Evolutionary conservation across 2,113 vertebrate genomes (phyloP).

Genomic region (Cinclus cinclus): DNA sequence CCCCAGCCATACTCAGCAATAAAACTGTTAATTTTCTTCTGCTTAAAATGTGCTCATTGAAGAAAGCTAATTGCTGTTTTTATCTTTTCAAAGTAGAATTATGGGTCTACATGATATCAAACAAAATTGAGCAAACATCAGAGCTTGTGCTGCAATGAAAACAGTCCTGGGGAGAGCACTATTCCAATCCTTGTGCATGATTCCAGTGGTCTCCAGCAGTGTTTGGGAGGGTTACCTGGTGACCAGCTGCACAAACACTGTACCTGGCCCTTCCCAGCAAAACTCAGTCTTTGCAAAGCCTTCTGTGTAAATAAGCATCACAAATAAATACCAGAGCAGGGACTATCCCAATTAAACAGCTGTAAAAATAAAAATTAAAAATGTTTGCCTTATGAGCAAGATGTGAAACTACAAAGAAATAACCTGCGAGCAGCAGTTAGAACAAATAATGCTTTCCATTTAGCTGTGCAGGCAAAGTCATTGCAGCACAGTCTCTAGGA

Average conservation of each 20-base stretch:
- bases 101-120: not conserved
- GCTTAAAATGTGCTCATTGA: not conserved
- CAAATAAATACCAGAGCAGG: constrained; percentile 34
- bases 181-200: not conserved
- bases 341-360: constrained; percentile 36
- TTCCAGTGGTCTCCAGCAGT: not conserved
- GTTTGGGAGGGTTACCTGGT: constrained; percentile 52
- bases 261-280: constrained; percentile 44
- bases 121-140: not conserved
- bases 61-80: not conserved
- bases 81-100: constrained; percentile 25
- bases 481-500: not conserved
- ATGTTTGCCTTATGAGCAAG: constrained; percentile 1
- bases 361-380: constrained; percentile 51
- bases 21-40: constrained; percentile 13
- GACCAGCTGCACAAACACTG: constrained; percentile 52
- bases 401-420: constrained; percentile 50
- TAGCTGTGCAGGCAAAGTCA: not conserved
- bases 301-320: constrained; percentile 44
- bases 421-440: constrained; percentile 4
- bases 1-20: not conserved
- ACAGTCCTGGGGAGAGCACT: not conserved
- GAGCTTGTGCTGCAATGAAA: not conserved
- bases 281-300: not conserved
- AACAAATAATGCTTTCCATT: constrained; percentile 41